Conservation (phyloP, 2,797 vertebrate species). For the Myioborus melanocephalus region DNA sequence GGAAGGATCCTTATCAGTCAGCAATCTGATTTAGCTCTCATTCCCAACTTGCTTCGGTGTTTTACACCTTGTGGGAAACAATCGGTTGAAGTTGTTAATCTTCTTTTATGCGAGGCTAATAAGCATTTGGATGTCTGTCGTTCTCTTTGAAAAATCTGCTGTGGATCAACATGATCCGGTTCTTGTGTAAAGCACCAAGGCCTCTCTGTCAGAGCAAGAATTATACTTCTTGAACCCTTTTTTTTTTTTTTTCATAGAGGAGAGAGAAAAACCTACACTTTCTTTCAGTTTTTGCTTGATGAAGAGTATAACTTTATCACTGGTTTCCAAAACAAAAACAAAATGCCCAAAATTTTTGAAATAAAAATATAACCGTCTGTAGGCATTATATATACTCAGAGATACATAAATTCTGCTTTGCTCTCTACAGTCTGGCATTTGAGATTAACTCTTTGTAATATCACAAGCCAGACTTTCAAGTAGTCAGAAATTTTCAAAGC, state of each 20-base stretch:
- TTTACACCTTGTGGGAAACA: slow-evolving; percentile 43
- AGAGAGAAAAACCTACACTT: background rate
- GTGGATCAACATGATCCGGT: background rate
- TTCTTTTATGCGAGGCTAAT: slow-evolving; percentile 2
- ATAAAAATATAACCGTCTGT: background rate
- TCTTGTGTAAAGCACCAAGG: background rate
- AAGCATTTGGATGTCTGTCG: background rate
- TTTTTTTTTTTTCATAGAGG: background rate
- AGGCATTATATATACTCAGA: background rate
- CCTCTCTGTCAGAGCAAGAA: background rate
- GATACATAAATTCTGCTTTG: background rate
- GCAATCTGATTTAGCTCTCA: slow-evolving; percentile 43
- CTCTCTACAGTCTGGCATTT: background rate
- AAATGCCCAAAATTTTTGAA: background rate
- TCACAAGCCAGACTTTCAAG: background rate
- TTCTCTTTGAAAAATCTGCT: slow-evolving; percentile 12
- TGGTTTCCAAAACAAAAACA: background rate
- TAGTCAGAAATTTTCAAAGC: slow-evolving; percentile 2
- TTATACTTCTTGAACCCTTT: background rate
- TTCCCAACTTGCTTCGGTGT: background rate
- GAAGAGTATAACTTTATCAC: background rate
- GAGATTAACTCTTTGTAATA: slow-evolving; percentile 31
- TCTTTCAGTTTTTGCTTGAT: background rate
- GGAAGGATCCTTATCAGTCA: slow-evolving; percentile 33
- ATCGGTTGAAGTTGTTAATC: slow-evolving; percentile 21